Base-by-base conservation (phyloP, 2,888 invertebrate species). In the Ochropleura leucogaster region DNA sequence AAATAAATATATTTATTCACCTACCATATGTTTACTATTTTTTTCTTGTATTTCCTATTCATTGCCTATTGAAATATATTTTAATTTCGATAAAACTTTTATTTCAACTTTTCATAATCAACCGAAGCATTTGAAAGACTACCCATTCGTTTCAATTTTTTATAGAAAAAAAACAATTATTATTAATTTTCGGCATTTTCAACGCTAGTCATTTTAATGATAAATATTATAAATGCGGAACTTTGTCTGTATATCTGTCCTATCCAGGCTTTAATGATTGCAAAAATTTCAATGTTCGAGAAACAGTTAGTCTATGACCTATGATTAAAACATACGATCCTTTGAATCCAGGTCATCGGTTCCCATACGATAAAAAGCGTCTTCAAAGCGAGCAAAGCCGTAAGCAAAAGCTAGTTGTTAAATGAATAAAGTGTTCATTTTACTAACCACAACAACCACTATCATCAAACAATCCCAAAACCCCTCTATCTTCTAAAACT, bases 401-500 rank as follows among this genome's bases (percentile, higher is more conserved):
- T 14, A 0, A 0, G 3, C 6, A 20, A 55, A 30, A 55, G 12
- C 4, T 1, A 30, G 16, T 57, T n/a, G 8, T 59, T 40, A 59
- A 16, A 59, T 9, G 40, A 59, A 40, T 59, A 16, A 59, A 59
- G 30, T 40, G 4, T 30, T 14, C 6, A 14, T 57, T 57, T 16
- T 30, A 3, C 7, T 16, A 59, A 4, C 8, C 4, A 30, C 30
- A 59, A 59, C 59, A 16, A 40, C 30, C 30, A 68, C 14, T 53
- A n/a, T 14, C 18, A 30, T 8, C n/a, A 47, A 53, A 53, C 18
- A 12, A 67, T 8, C 42, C 18, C 59, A 18, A 53, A 51, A 42
- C 14, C 18, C 16, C 69, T 70, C 83, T 53, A 46, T 16, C 72
- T 68, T 75, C 78, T 78, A 1, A 79, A 20, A 71, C 90, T 90